These are phyloP conservation scores for Hemitrygon akajei DNA, from an alignment of 2,797 vertebrate species.

Conservation along the genomic window DNA sequence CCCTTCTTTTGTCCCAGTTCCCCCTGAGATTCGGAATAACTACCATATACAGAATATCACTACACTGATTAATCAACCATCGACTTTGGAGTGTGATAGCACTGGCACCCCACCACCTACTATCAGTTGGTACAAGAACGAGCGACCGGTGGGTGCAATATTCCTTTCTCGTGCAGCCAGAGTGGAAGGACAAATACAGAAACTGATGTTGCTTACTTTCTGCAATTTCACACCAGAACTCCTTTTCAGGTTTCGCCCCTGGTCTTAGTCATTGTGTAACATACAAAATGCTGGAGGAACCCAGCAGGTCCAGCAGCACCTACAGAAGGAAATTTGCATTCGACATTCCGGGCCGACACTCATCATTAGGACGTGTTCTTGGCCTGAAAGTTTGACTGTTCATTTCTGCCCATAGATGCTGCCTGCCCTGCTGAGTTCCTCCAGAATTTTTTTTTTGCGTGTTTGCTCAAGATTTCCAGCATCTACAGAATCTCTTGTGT, in stretches of 20 bases:
- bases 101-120: constrained; percentile 67
- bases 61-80: constrained; percentile 65
- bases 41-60: constrained; percentile 63
- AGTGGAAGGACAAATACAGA: fast-evolving
- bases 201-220: fast-evolving
- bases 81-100: constrained; percentile 70
- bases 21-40: constrained; percentile 71
- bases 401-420: too few species aligned
- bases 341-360: too few species aligned
- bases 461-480: too few species aligned
- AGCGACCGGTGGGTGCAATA: constrained; percentile 57
- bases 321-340: too few species aligned
- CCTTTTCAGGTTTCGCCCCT: background rate
- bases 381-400: too few species aligned
- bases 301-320: too few species aligned
- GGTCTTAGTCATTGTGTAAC: background rate
- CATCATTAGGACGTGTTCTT: too few species aligned
- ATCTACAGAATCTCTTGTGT: too few species aligned
- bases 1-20: constrained; percentile 53
- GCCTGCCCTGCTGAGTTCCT: too few species aligned
- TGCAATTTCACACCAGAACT: too few species aligned
- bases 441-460: too few species aligned
- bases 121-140: constrained; percentile 73
- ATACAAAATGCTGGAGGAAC: too few species aligned
- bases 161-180: background rate